phyloP scores from a whole-genome alignment of 2,797 vertebrate species.

The Phoebastria nigripes region DNA sequence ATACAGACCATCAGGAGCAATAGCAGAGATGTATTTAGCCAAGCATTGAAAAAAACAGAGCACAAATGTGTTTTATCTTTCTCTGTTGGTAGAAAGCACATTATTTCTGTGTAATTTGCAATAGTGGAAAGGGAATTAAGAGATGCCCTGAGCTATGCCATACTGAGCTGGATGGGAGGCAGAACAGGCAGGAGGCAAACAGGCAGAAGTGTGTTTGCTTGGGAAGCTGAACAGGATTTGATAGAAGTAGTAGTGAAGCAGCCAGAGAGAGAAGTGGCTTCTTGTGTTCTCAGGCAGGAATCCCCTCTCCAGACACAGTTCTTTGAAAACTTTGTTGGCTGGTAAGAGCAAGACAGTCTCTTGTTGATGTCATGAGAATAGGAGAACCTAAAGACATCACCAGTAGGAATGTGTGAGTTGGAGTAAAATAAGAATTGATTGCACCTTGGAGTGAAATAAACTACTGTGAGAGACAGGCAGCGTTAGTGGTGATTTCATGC shows the following conservation, averaged over 20 bases:
- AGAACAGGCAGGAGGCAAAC: not conserved
- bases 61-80: not conserved
- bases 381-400: not conserved
- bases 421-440: constrained; percentile 16
- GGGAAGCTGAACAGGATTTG: not conserved
- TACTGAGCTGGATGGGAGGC: not conserved
- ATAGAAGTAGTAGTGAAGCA: not conserved
- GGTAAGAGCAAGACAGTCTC: not conserved
- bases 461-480: not conserved
- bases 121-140: not conserved
- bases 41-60: not conserved
- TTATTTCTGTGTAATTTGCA: not conserved
- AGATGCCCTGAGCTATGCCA: not conserved
- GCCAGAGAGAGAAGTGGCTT: not conserved
- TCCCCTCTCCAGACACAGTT: not conserved
- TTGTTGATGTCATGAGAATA: not conserved
- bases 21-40: not conserved
- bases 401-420: not conserved
- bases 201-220: not conserved
- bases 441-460: constrained; percentile 5
- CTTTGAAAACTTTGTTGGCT: not conserved
- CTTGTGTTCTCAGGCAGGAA: not conserved
- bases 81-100: constrained; percentile 34
- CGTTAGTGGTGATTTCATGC: not conserved
- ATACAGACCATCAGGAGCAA: not conserved